Evolutionary conservation across 2,888 invertebrate species (phyloP).

Genomic region (Leptogaster cylindrica): DNA sequence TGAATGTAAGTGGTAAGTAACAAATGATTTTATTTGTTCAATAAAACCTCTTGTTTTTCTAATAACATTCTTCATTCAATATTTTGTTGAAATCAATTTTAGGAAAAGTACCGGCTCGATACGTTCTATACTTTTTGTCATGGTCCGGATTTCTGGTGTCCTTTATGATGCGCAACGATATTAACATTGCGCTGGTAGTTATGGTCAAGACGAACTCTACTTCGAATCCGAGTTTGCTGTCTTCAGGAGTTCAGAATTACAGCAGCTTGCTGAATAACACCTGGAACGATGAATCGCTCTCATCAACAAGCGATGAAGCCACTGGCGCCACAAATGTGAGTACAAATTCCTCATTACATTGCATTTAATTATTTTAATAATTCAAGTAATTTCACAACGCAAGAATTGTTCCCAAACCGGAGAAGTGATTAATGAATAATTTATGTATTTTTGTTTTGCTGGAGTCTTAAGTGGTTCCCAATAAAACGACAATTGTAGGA

Average conservation of each 20-base stretch:
- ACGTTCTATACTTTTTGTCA: conserved; percentile 73
- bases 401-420: too few species aligned
- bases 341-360: too few species aligned
- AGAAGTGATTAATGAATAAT: too few species aligned
- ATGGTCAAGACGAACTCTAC: conserved; percentile 63
- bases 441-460: too few species aligned
- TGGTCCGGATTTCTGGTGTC: conserved; percentile 77
- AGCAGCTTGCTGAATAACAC: not conserved
- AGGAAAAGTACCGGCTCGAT: conserved; percentile 71
- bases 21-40: not conserved
- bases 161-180: conserved; percentile 79
- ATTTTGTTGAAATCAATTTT: too few species aligned
- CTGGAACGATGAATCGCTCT: not conserved
- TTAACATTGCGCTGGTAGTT: conserved; percentile 73
- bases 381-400: too few species aligned
- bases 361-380: too few species aligned
- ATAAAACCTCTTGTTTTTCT: not conserved
- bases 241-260: not conserved
- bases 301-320: not conserved
- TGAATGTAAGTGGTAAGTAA: not conserved
- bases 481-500: too few species aligned
- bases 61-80: too few species aligned
- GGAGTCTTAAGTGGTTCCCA: too few species aligned
- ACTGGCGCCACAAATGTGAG: conserved; percentile 1
- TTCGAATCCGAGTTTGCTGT: not conserved